Evolutionary conservation across 2,113 vertebrate species (phyloP).

Genomic region (Hemibagrus wyckioides): DNA sequence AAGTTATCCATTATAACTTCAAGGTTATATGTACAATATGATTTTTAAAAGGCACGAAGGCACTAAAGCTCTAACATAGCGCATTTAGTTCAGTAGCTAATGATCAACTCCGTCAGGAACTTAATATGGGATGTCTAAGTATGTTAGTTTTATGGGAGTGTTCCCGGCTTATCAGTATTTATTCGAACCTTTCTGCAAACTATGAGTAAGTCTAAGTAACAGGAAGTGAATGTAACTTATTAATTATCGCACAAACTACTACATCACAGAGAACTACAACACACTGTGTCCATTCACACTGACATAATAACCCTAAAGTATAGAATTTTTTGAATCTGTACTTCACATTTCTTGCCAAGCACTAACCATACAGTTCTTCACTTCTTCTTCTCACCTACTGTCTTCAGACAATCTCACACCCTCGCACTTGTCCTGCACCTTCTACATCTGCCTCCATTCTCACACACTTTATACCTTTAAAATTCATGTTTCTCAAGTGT

Average conservation of each 20-base stretch:
- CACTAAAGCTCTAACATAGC: not conserved
- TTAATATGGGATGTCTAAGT: not conserved
- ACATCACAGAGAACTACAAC: not conserved
- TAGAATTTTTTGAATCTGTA: not conserved
- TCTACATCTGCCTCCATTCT: not conserved
- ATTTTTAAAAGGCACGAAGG: not conserved
- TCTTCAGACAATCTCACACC: not conserved
- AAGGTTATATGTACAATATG: not conserved
- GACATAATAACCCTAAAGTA: not conserved
- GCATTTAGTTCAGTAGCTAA: not conserved
- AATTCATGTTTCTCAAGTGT: not conserved
- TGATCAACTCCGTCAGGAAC: not conserved
- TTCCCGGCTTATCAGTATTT: not conserved
- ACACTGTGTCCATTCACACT: not conserved
- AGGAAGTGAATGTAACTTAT: not conserved
- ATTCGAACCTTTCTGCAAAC: not conserved
- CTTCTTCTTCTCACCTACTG: not conserved
- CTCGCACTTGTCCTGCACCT: not conserved
- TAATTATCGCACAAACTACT: not conserved
- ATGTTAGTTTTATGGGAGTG: not conserved
- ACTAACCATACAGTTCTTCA: not conserved
- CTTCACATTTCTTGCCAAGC: not conserved
- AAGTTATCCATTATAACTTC: not conserved
- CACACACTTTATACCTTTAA: not conserved
- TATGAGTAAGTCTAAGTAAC: not conserved